Evolutionary conservation across 2,888 invertebrate genomes (phyloP).

Genomic region (Dasysyrphus tricinctus): DNA sequence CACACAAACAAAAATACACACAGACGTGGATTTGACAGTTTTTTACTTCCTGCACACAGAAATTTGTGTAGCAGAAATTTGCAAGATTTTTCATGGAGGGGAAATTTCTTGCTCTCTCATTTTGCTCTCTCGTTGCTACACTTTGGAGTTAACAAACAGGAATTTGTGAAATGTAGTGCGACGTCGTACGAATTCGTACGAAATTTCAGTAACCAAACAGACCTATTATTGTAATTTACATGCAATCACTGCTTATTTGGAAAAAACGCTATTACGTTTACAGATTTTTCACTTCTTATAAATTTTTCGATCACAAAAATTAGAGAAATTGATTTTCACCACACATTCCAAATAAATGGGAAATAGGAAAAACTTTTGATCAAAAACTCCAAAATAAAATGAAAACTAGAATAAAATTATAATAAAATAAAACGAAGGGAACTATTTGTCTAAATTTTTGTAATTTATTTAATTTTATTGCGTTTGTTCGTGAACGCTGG

Average conservation of each 20-base stretch:
- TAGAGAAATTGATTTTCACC: constrained; percentile 62
- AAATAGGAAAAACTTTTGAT: constrained; percentile 10
- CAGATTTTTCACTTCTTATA: constrained; percentile 48
- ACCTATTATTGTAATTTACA: constrained; percentile 23
- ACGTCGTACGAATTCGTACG: too few species aligned
- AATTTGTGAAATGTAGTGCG: too few species aligned
- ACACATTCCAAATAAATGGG: constrained; percentile 60
- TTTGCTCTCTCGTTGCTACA: too few species aligned
- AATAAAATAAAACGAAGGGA: constrained; percentile 43
- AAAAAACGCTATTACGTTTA: constrained; percentile 35
- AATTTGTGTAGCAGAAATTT: too few species aligned
- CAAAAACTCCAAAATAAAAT: constrained; percentile 34
- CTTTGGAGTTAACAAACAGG: too few species aligned
- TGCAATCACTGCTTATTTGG: constrained; percentile 15
- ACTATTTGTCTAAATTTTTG: constrained; percentile 38
- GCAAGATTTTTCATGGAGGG: too few species aligned
- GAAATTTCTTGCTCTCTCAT: too few species aligned
- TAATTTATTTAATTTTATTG: constrained; percentile 54
- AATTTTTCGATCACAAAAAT: constrained; percentile 52
- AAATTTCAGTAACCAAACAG: too few species aligned
- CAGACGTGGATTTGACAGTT: too few species aligned
- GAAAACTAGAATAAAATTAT: constrained; percentile 28
- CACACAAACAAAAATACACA: too few species aligned
- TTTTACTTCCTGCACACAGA: too few species aligned
- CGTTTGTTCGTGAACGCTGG: constrained; percentile 73